Evolutionary conservation across 1,140 invertebrate species (phyloP), one percentile per base, ranked within the genome.

Genomic region (Trissolcus basalis): DNA sequence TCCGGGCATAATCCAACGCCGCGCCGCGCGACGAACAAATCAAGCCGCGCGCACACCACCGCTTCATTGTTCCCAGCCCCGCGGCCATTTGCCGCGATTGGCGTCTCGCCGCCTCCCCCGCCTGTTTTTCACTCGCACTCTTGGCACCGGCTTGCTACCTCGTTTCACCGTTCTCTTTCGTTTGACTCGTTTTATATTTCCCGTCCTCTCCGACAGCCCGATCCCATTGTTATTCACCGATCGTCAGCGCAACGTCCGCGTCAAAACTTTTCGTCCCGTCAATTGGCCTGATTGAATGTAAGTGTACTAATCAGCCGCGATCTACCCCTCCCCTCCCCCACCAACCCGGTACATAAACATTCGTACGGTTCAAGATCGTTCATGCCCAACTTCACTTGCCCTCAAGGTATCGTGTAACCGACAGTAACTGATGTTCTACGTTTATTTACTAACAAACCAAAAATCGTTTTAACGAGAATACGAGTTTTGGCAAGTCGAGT

Each of bases 1-100:
- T 86, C 82, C 85, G 82, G 85, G 85, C 86, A 86, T 87, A 87
- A 87, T 87, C 81, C 80, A 39, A 9, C 78, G 71, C 72, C 75
- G 72, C 74, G 50, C 78, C 78, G 80, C 78, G 78, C 81, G 79
- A 80, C 68, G 85, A 87, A 87, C 86, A 86, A 86, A 86, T 87
- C 85, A 85, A 84, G 83, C 81, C 49, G 82, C 81, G 50, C 55
- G 59, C 47, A 77, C 49, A 53, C 69, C 16, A 39, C 61, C 80
- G 59, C 74, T 78, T 83, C 82, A 85, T 86, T 85, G 83, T 85
- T 81, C 70, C 41, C 71, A 77, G 76, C 80, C 77, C 71, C 59
- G 44, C 69, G 70, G 75, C 77, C 69, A 75, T 77, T 65, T 78
- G 14, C 45, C 71, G 73, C 79, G 74, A 80, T 80, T 81, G 82